phyloP scores from a whole-genome alignment of 2,113 vertebrate species.

The Eleginops maclovinus region DNA sequence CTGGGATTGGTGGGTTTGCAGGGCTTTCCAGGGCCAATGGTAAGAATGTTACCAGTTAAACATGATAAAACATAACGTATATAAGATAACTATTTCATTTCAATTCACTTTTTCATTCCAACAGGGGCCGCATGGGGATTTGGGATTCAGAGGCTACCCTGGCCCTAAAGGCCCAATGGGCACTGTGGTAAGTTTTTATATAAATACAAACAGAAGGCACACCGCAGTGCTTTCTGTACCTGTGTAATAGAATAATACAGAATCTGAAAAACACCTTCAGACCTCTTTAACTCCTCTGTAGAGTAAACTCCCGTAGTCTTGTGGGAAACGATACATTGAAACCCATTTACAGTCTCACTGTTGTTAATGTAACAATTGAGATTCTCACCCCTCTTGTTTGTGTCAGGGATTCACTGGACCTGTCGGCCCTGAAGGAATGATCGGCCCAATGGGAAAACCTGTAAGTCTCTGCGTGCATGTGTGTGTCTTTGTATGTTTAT shows the following conservation, averaged over 20 bases:
- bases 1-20: slow-evolving; percentile 91
- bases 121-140: slow-evolving; percentile 92
- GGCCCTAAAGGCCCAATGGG: slow-evolving; percentile 93
- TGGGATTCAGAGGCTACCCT: slow-evolving; percentile 87
- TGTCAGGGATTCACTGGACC: slow-evolving; percentile 92
- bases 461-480: slow-evolving; percentile 82
- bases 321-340: neutral
- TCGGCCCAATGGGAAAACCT: slow-evolving; percentile 89
- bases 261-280: neutral
- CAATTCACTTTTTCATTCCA: slow-evolving; percentile 33
- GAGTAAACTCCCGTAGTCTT: neutral
- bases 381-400: slow-evolving; percentile 44
- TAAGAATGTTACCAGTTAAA: slow-evolving; percentile 68
- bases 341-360: neutral
- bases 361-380: neutral
- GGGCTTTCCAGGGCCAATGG: slow-evolving; percentile 95
- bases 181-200: slow-evolving; percentile 85
- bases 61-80: neutral
- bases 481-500: slow-evolving; percentile 24
- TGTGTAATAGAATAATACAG: neutral
- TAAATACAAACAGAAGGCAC: neutral
- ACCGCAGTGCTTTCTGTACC: neutral
- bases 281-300: neutral
- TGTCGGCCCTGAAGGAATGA: slow-evolving; percentile 89
- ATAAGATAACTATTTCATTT: too few relatives aligned